Conservation (phyloP, 2,113 vertebrate species). For the Calyptomena viridis region DNA sequence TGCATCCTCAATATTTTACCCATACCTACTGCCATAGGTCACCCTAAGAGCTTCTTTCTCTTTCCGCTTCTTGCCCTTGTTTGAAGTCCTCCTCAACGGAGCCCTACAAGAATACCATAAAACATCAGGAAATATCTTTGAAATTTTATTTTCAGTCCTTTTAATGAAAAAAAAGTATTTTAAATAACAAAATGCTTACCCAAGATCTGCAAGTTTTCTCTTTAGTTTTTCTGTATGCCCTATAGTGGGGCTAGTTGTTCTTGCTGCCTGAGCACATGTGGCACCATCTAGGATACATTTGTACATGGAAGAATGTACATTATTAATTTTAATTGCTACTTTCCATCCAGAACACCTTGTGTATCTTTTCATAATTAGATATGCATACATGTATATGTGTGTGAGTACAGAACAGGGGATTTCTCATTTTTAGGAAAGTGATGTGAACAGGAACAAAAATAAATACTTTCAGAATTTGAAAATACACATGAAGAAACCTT, state of each 20-base stretch:
- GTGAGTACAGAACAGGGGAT: neutral
- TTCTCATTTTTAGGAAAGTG: neutral
- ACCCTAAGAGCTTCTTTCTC: slow-evolving; percentile 74
- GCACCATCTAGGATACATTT: slow-evolving; percentile 73
- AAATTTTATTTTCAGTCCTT: neutral
- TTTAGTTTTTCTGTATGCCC: slow-evolving; percentile 78
- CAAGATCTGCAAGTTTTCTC: slow-evolving; percentile 75
- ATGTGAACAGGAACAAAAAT: neutral
- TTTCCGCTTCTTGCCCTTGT: slow-evolving; percentile 77
- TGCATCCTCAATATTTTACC: neutral
- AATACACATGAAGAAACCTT: neutral
- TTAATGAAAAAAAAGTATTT: slow-evolving; percentile 7
- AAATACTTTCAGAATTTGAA: neutral
- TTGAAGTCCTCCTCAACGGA: slow-evolving; percentile 74
- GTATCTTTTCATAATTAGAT: neutral
- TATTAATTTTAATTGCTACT: slow-evolving; percentile 39
- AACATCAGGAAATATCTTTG: neutral
- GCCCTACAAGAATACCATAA: slow-evolving; percentile 67
- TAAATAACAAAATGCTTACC: slow-evolving; percentile 73
- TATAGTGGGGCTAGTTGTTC: slow-evolving; percentile 59
- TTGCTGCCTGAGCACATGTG: slow-evolving; percentile 69
- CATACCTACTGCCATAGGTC: slow-evolving; percentile 81
- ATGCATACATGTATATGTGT: neutral
- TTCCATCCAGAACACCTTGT: neutral
- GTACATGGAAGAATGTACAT: slow-evolving; percentile 56